A percentile compares a stretch with the other conserved stretches of the same genome.
These are phyloP conservation scores for Loripinus fragilis DNA, from an alignment of 2,888 invertebrate species.

Conservation along the genomic window DNA sequence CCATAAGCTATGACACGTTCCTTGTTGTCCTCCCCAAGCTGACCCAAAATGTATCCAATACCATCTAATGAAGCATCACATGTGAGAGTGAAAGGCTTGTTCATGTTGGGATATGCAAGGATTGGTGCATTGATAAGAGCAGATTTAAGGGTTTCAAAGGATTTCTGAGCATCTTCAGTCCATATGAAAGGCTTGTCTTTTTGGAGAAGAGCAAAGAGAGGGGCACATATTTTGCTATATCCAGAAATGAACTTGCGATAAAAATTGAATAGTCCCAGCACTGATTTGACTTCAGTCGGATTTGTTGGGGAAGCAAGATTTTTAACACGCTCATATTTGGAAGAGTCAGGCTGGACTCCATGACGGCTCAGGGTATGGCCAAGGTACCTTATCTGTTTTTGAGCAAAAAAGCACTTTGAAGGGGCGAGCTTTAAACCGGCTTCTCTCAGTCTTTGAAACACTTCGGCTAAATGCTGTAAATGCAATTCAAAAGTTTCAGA, in stretches of 20 bases:
- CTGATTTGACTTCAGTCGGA: not conserved
- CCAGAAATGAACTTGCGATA: not conserved
- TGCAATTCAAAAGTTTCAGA: conserved; percentile 39
- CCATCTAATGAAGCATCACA: not conserved
- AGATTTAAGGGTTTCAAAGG: not conserved
- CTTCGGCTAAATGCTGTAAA: conserved; percentile 48
- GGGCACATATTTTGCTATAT: not conserved
- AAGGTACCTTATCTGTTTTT: conserved; percentile 42
- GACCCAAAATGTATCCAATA: not conserved
- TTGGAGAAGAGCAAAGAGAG: not conserved
- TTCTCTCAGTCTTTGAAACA: conserved; percentile 49
- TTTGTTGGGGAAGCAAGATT: not conserved
- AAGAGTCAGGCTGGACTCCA: not conserved
- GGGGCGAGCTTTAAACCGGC: conserved; percentile 52
- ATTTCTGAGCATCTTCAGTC: not conserved
- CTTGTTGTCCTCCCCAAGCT: not conserved
- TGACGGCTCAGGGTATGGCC: conserved; percentile 29
- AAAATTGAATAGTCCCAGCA: not conserved
- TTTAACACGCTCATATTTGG: not conserved
- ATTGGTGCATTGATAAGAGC: not conserved
- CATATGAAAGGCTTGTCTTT: not conserved
- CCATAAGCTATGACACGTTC: conserved; percentile 1
- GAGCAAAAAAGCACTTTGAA: conserved; percentile 54
- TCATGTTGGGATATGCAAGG: not conserved
- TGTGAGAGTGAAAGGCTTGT: not conserved